A percentile compares a stretch with the other conserved stretches of the same genome.
Evolutionary conservation across 2,113 vertebrate species (phyloP).

Genomic region (Takifugu bimaculatus): DNA sequence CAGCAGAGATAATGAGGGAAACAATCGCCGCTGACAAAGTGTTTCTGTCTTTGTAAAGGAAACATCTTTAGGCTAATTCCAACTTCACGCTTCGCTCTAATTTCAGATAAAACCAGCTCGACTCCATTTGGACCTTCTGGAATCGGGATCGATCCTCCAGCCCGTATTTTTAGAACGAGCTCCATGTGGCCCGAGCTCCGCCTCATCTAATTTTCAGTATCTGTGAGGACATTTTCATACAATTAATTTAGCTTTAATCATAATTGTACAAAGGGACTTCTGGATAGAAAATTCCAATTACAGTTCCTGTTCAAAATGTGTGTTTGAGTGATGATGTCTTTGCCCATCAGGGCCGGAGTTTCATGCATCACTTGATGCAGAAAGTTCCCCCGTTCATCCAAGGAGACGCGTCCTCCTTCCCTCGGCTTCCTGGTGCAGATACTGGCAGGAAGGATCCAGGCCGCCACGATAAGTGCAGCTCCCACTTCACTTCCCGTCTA

Average conservation of each 20-base stretch:
- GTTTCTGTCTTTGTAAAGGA: slow-evolving; percentile 87
- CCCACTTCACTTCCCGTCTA: slow-evolving; percentile 55
- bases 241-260: slow-evolving; percentile 86
- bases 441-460: slow-evolving; percentile 48
- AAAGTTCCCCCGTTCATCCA: slow-evolving; percentile 66
- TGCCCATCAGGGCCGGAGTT: slow-evolving; percentile 73
- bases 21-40: slow-evolving; percentile 85
- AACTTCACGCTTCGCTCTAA: slow-evolving; percentile 75
- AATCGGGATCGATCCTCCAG: slow-evolving; percentile 68
- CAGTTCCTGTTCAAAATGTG: slow-evolving; percentile 77
- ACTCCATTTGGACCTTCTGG: slow-evolving; percentile 76
- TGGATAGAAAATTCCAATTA: slow-evolving; percentile 82
- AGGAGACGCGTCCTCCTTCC: slow-evolving; percentile 50
- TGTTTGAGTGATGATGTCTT: slow-evolving; percentile 79
- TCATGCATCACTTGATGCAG: slow-evolving; percentile 76
- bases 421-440: slow-evolving; percentile 40
- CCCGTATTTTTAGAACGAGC: slow-evolving; percentile 77
- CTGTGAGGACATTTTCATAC: slow-evolving; percentile 81
- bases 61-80: slow-evolving; percentile 89
- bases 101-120: slow-evolving; percentile 90
- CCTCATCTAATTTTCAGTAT: slow-evolving; percentile 81
- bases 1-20: slow-evolving; percentile 87
- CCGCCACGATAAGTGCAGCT: slow-evolving; percentile 48
- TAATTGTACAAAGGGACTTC: slow-evolving; percentile 80
- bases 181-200: slow-evolving; percentile 60